A percentile compares a stretch with the other conserved stretches of the same genome.
Evolutionary conservation across 2,888 invertebrate species (phyloP).

Genomic region (Cantharis nigra): DNA sequence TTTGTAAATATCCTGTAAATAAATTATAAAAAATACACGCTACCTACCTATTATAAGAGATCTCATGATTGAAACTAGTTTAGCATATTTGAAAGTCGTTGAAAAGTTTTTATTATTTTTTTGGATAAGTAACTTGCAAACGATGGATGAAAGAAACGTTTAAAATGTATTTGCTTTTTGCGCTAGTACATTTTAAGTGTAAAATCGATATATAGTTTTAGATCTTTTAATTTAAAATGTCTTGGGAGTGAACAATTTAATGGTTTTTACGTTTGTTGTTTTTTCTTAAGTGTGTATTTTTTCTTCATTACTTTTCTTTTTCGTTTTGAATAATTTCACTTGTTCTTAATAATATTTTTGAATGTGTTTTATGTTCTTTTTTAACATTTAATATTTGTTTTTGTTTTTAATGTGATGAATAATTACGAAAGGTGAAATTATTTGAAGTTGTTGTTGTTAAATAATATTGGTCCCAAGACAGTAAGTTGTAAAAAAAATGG

Average conservation of each 20-base stretch:
- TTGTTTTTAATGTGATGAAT: constrained; percentile 29
- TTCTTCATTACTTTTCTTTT: background rate
- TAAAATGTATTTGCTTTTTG: constrained; percentile 29
- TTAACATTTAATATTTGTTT: constrained; percentile 34
- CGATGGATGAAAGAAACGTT: constrained; percentile 22
- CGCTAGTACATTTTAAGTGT: constrained; percentile 33
- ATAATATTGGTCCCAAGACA: constrained; percentile 14
- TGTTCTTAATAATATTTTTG: background rate
- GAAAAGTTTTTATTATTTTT: constrained; percentile 54
- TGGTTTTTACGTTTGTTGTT: constrained; percentile 8
- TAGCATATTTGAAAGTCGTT: constrained; percentile 40
- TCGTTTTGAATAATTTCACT: constrained; percentile 1
- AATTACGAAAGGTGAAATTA: constrained; percentile 30
- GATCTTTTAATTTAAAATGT: constrained; percentile 26
- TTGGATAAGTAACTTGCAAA: constrained; percentile 31
- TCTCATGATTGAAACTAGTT: constrained; percentile 57
- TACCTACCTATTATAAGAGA: constrained; percentile 55
- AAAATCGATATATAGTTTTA: constrained; percentile 27
- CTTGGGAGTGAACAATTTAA: constrained; percentile 14
- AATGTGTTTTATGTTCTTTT: constrained; percentile 25
- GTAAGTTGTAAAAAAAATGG: constrained; percentile 18
- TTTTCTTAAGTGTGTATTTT: constrained; percentile 1
- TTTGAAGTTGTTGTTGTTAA: background rate
- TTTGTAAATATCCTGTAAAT: constrained; percentile 7
- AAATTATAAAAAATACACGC: constrained; percentile 47